A percentile compares a stretch with the other conserved stretches of the same genome.
phyloP scores from a whole-genome alignment of 2,888 invertebrate species.

The Drosophila birchii region DNA sequence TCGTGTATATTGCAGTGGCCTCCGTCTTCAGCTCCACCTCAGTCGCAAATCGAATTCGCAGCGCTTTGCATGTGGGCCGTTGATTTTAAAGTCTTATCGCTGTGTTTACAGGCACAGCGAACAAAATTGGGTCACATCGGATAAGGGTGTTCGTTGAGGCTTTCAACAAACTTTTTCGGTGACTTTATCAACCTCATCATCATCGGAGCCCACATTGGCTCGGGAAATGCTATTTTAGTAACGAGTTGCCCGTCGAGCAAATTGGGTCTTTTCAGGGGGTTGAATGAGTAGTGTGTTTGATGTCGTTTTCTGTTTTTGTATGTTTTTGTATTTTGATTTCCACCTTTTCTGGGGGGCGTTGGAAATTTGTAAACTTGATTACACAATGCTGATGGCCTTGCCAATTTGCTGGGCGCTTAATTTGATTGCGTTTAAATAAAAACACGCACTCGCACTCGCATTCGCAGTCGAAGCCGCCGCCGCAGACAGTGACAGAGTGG shows the following conservation, averaged over 20 bases:
- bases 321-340: constrained; percentile 49
- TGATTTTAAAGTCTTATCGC: constrained; percentile 59
- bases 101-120: constrained; percentile 29
- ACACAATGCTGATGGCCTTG: constrained; percentile 67
- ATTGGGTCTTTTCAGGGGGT: constrained; percentile 20
- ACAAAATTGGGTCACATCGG: constrained; percentile 73
- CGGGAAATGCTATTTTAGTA: constrained; percentile 36
- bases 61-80: constrained; percentile 34
- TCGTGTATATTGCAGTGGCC: background rate
- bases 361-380: constrained; percentile 62
- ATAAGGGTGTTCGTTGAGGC: constrained; percentile 47
- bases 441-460: constrained; percentile 47
- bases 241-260: constrained; percentile 35
- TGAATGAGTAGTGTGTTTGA: constrained; percentile 22
- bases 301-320: constrained; percentile 1
- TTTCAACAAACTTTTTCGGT: constrained; percentile 38
- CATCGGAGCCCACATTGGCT: constrained; percentile 28
- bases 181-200: constrained; percentile 55
- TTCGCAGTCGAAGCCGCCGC: constrained; percentile 2
- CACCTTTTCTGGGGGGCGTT: background rate
- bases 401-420: constrained; percentile 75
- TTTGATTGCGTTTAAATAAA: constrained; percentile 81
- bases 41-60: constrained; percentile 38
- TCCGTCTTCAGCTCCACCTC: background rate
- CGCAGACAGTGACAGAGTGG: constrained; percentile 70